Base-by-base conservation (phyloP, 53 echinoderm and acorn worm species). In the Zoroaster sp. region DNA sequence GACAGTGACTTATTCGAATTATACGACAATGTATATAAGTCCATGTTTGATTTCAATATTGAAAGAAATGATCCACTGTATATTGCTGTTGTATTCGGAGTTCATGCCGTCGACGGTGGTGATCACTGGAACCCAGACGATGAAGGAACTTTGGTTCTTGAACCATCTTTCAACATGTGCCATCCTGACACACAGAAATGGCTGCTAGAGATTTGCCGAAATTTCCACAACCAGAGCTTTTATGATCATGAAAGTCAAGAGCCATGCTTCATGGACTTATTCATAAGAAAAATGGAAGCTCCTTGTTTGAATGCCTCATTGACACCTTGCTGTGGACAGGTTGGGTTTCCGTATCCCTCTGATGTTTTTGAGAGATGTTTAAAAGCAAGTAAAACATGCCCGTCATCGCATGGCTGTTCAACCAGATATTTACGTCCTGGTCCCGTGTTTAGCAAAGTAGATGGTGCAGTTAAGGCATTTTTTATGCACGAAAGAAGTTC, bases 61-160 rank as follows among this genome's bases (percentile, higher is more conserved):
- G 72, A 83, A 15, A 80, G 68, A 15, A 74, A 83, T 5, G 67
- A 69, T 44, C 36, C 73, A 52, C 89, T 95, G 72, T 92, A 93
- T 4, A 78, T 95, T 8, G 53, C 68, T 11, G 72, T 89, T 4
- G 70, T 93, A 10, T 96, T 93, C 83, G 96, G 96, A 8, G 74
- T 95, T 40, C 55, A 75, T 9, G 78, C 93, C 9, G 63, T 66
- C 3, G 96, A 96, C 67, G 93, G 82, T 47, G 96, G 96, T 8
- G 87, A 95, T 43, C 85, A 87, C 69, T 96, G 94, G 93, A 81
- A 96, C 59, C 96, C 96, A 3, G 77, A 96, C 32, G 77, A 92
- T 40, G 75, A 30, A 0, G 96, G 96, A 12, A 36, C 42, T n/a
- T 72, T 96, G 20, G 47, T 40, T 0, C 51, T 92, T 2, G 86